These are phyloP conservation scores for Anthophora plumipes DNA, from an alignment of 2,888 invertebrate species.

Conservation along the genomic window DNA sequence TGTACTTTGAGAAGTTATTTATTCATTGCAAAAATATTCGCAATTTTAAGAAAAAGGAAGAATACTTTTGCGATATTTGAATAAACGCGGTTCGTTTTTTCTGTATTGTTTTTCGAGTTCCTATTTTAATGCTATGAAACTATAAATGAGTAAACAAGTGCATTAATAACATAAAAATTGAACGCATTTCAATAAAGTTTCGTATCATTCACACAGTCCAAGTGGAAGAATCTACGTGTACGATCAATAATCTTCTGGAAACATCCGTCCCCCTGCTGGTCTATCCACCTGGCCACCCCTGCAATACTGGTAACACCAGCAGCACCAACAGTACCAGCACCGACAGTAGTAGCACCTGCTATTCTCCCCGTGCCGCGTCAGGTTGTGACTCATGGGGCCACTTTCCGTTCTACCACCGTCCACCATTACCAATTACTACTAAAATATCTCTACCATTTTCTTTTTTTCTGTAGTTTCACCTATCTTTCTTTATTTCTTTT, in stretches of 20 bases:
- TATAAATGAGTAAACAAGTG: background rate
- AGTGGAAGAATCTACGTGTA: constrained; percentile 77
- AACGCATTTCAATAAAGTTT: constrained; percentile 36
- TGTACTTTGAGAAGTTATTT: too few relatives aligned
- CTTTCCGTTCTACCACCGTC: constrained; percentile 39
- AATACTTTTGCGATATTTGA: too few relatives aligned
- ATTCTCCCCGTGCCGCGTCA: constrained; percentile 62
- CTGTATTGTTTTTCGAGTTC: too few relatives aligned
- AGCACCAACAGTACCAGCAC: constrained; percentile 67
- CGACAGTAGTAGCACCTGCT: constrained; percentile 71
- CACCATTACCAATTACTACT: constrained; percentile 14
- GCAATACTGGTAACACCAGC: constrained; percentile 66
- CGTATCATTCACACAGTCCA: constrained; percentile 62
- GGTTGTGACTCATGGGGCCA: constrained; percentile 70
- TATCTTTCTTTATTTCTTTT: too few relatives aligned
- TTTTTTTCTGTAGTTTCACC: background rate
- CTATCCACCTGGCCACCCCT: constrained; percentile 57
- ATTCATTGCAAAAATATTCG: too few relatives aligned
- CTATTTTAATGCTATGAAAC: too few relatives aligned
- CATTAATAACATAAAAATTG: background rate
- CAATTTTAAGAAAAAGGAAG: too few relatives aligned
- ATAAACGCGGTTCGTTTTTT: too few relatives aligned
- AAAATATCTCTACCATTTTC: background rate
- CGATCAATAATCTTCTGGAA: constrained; percentile 84
- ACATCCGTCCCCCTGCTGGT: constrained; percentile 79